phyloP scores from a whole-genome alignment of 1,140 invertebrate species.

The Saccostrea echinata region DNA sequence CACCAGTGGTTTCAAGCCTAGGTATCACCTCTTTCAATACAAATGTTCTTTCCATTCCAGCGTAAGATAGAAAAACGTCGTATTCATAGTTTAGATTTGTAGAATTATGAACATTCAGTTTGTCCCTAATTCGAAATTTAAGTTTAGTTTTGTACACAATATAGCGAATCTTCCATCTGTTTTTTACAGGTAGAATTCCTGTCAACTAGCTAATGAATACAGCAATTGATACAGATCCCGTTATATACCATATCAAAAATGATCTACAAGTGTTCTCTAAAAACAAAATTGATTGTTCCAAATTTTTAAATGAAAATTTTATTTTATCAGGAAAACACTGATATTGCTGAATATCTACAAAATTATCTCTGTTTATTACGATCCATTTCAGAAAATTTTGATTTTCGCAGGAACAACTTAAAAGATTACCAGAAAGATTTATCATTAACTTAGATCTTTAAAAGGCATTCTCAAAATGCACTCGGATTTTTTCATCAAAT shows the following conservation, averaged over 20 bases:
- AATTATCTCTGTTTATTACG: neutral
- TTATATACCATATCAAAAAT: neutral
- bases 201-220: neutral
- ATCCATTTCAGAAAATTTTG: neutral
- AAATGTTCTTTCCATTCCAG: neutral
- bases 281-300: neutral
- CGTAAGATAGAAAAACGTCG: neutral
- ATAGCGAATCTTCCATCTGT: slow-evolving; percentile 3
- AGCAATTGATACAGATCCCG: neutral
- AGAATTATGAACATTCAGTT: neutral
- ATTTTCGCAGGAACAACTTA: neutral
- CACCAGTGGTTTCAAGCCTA: neutral
- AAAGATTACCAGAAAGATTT: neutral
- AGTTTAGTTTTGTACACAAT: neutral
- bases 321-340: neutral
- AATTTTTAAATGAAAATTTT: neutral
- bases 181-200: neutral
- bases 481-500: neutral
- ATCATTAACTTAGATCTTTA: neutral
- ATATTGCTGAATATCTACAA: neutral
- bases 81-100: neutral
- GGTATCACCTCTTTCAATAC: neutral
- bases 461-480: neutral
- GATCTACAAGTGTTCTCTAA: neutral
- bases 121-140: neutral